Conservation (phyloP, 2,113 vertebrate species). For the Heliornis fulica region DNA sequence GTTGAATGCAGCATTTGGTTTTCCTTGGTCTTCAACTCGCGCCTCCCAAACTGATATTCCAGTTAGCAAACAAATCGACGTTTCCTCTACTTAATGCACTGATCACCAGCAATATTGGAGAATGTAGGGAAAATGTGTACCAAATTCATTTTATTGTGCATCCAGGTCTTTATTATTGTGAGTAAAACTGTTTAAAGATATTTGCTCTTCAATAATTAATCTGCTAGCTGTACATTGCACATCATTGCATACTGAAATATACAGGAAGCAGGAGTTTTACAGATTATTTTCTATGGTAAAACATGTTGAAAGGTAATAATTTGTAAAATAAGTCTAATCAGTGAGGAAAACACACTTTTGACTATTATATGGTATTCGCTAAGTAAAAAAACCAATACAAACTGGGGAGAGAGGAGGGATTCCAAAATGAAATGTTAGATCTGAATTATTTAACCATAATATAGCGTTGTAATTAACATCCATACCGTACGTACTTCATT, state of each 20-base stretch:
- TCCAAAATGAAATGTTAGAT: neutral
- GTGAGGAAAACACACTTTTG: neutral
- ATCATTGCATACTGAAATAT: neutral
- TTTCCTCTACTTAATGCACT: neutral
- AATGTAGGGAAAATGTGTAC: neutral
- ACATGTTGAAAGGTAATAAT: slow-evolving; percentile 2
- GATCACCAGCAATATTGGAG: neutral
- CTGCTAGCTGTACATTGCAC: slow-evolving; percentile 28
- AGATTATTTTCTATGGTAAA: slow-evolving; percentile 8
- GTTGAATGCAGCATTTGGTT: neutral
- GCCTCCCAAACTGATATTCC: neutral
- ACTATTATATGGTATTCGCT: neutral
- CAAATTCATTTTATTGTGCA: neutral
- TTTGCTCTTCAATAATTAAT: neutral
- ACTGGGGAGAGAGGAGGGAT: neutral
- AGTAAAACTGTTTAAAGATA: slow-evolving; percentile 44
- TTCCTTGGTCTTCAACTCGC: neutral
- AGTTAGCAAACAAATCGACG: neutral
- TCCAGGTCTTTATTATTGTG: slow-evolving; percentile 51
- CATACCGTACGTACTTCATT: neutral
- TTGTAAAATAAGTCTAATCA: neutral
- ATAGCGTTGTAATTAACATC: neutral
- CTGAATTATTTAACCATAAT: neutral
- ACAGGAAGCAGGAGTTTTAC: slow-evolving; percentile 31
- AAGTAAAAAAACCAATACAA: neutral